phyloP scores from a whole-genome alignment of 2,113 vertebrate species.

The Trachemys scripta region DNA sequence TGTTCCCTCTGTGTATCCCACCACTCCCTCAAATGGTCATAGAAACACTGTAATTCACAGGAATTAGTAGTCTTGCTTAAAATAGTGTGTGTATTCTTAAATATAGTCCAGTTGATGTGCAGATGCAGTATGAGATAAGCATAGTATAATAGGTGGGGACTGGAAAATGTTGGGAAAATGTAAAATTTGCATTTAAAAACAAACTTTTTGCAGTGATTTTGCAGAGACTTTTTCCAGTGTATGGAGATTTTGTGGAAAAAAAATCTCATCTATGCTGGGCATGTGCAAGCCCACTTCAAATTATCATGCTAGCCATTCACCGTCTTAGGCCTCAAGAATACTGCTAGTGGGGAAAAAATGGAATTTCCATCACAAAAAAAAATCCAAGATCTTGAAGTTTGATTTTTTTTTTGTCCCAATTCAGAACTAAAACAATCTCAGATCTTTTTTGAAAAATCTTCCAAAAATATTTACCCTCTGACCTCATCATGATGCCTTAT shows the following conservation, averaged over 20 bases:
- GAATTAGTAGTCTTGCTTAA: background rate
- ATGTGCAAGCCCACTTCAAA: background rate
- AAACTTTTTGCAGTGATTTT: background rate
- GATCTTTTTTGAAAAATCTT: constrained; percentile 6
- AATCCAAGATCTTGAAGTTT: background rate
- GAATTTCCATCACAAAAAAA: constrained; percentile 4
- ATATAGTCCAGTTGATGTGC: background rate
- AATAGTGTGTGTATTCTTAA: background rate
- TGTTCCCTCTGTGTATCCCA: background rate
- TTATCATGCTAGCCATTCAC: background rate
- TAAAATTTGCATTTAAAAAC: background rate
- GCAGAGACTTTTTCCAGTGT: background rate
- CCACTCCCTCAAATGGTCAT: background rate
- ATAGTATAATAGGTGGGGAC: background rate
- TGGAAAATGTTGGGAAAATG: background rate
- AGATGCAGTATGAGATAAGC: background rate
- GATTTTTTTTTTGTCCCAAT: background rate
- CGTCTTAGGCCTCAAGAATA: background rate
- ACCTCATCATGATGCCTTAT: background rate
- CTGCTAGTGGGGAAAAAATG: background rate
- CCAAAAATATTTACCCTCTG: constrained; percentile 29
- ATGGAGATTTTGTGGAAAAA: background rate
- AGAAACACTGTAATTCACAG: background rate
- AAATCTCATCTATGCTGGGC: background rate
- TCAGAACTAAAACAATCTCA: background rate